phyloP scores from a whole-genome alignment of 2,113 vertebrate genomes.

The Prochilodus magdalenae region DNA sequence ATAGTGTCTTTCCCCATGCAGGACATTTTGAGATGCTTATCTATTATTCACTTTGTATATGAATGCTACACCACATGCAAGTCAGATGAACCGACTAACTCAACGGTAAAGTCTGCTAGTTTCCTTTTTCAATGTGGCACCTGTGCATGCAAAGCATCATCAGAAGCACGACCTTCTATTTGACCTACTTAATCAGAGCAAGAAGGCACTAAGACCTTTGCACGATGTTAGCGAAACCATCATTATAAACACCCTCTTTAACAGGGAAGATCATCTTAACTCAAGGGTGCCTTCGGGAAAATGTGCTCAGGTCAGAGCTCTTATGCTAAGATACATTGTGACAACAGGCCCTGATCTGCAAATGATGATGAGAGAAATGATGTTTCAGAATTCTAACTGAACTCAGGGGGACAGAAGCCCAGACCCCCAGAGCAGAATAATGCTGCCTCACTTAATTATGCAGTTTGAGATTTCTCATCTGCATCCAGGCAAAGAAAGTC shows the following conservation, averaged over 20 bases:
- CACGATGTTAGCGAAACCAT: neutral
- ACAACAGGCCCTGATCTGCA: neutral
- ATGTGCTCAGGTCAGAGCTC: neutral
- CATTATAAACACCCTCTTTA: neutral
- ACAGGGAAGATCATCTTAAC: neutral
- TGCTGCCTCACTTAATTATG: constrained; percentile 49
- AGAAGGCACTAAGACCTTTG: neutral
- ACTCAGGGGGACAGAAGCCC: constrained; percentile 11
- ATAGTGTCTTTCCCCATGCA: too few relatives aligned
- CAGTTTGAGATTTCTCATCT: constrained; percentile 47
- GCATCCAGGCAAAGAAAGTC: constrained; percentile 46
- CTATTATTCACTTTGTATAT: too few relatives aligned
- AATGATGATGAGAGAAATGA: constrained; percentile 29
- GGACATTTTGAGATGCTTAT: too few relatives aligned
- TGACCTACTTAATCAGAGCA: neutral
- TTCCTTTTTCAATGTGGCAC: neutral
- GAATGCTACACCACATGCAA: too few relatives aligned
- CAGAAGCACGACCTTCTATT: neutral
- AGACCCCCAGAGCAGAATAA: constrained; percentile 40
- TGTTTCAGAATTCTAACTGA: constrained; percentile 26
- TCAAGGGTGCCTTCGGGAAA: neutral
- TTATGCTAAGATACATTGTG: constrained; percentile 4
- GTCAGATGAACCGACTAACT: too few relatives aligned
- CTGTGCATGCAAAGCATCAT: neutral
- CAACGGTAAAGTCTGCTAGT: neutral